Percentiles rank a stretch among this genome's conserved stretches.
Conservation (phyloP, 2,888 invertebrate species). For the Polyommatus icarus region DNA sequence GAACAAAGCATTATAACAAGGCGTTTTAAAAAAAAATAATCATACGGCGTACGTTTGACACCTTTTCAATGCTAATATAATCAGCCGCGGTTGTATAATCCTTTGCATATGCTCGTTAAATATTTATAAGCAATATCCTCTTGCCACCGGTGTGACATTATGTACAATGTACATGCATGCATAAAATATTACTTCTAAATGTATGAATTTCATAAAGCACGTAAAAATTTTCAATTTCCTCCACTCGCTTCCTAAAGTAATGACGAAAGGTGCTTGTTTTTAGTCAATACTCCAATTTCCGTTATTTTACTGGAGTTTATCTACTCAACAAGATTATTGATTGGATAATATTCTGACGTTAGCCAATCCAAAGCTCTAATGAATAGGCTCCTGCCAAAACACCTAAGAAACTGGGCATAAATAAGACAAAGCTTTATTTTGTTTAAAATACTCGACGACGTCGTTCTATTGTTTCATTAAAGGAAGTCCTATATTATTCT, state of each 20-base stretch:
- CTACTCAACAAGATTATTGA: too few relatives aligned
- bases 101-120: not conserved
- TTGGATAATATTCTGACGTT: not conserved
- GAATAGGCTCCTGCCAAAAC: not conserved
- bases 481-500: not conserved
- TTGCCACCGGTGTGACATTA: not conserved
- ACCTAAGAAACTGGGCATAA: not conserved
- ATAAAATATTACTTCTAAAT: not conserved
- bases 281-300: not conserved
- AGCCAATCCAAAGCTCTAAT: not conserved
- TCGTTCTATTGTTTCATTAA: not conserved
- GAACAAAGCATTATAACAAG: too few relatives aligned
- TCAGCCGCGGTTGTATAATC: not conserved
- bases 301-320: not conserved
- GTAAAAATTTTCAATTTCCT: not conserved
- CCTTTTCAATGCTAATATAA: not conserved
- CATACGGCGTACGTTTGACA: not conserved
- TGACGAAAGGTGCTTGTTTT: not conserved
- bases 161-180: not conserved
- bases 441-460: not conserved
- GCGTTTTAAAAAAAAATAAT: not conserved
- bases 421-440: not conserved
- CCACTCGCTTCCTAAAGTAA: not conserved
- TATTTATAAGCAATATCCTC: slow-evolving; percentile 19
- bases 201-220: not conserved